Base-by-base conservation (phyloP, 2,888 invertebrate species). In the Gari tellinella region DNA sequence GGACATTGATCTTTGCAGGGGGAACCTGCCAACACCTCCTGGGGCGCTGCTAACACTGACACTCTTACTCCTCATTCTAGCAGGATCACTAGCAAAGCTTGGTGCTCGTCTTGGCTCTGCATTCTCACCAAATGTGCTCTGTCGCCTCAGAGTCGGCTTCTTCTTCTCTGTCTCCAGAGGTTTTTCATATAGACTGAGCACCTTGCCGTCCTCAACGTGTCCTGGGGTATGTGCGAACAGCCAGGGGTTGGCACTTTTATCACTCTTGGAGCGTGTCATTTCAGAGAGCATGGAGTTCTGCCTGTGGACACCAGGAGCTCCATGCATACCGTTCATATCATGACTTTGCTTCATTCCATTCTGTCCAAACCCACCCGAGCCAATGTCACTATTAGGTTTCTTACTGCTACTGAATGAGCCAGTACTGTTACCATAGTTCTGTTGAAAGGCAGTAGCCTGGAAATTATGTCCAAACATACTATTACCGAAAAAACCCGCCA, bases 201-300 rank as follows among this genome's bases (percentile, higher is more conserved):
- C 46, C 4, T 40, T 52, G 1, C 53, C 52, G 23, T 70, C 64
- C 14, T 64, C 64, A 46, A 56, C 49, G 14, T 49, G 51, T 31
- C 55, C 70, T 14, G 78, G 73, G 45, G 31, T 31, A 40, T 67
- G 66, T 7, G 66, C 46, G 14, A 64, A 64, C 17, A 62, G 63
- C 67, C 55, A 66, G 2, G 78, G 78, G 15, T 64, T 63, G 15
- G 51, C 38, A 12, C 48, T 49, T 19, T 63, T 65, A 26, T 78
- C 78, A 3, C 43, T 40, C 49, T 78, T 78, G 0, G 78, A 78
- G n/a, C 56, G 60, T 17, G 78, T 78, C 78, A 78, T 78, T 26
- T 74, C 73, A 21, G 67, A 57, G 0, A 78, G 58, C 10, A 78
- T 56, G 2, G 78, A 78, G 38, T 74, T 67, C 53, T 74, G 73